Conservation (phyloP, 2,888 invertebrate genomes). For the Acanthacorydalis orientalis region DNA sequence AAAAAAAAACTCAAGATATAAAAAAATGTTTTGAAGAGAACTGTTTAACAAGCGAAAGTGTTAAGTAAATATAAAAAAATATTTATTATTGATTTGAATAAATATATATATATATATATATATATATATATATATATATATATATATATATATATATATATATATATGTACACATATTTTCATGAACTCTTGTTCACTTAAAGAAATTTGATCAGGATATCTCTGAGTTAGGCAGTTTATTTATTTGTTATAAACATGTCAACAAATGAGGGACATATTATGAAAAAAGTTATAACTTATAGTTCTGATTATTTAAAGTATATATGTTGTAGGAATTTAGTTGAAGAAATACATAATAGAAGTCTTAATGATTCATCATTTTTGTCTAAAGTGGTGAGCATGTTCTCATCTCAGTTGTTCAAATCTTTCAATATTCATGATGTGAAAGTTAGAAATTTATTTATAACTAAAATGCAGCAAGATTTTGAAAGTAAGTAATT, state of each 20-base stretch:
- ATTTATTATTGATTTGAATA: too few relatives aligned
- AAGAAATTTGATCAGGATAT: too few relatives aligned
- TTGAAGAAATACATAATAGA: slow-evolving; percentile 18
- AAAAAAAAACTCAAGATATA: slow-evolving; percentile 22
- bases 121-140: background rate
- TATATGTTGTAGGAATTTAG: slow-evolving; percentile 17
- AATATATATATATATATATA: too few relatives aligned
- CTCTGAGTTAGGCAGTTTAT: background rate
- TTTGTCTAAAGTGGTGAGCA: slow-evolving; percentile 19
- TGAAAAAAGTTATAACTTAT: slow-evolving; percentile 3
- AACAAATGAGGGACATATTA: slow-evolving; percentile 4
- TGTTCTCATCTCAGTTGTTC: slow-evolving; percentile 21
- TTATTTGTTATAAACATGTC: background rate
- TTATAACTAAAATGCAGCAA: slow-evolving; percentile 19
- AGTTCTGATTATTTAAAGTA: slow-evolving; percentile 5
- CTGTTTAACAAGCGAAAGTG: slow-evolving; percentile 17
- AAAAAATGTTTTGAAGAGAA: slow-evolving; percentile 17
- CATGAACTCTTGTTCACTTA: too few relatives aligned
- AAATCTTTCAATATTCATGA: slow-evolving; percentile 12
- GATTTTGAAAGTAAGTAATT: slow-evolving; percentile 18
- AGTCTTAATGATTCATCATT: slow-evolving; percentile 19
- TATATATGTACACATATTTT: too few relatives aligned
- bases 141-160: too few relatives aligned
- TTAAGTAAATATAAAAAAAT: slow-evolving; percentile 17
- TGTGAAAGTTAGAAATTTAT: slow-evolving; percentile 13